Evolutionary conservation across 2,888 invertebrate species (phyloP).

Genomic region (Chaetoderma sp.): DNA sequence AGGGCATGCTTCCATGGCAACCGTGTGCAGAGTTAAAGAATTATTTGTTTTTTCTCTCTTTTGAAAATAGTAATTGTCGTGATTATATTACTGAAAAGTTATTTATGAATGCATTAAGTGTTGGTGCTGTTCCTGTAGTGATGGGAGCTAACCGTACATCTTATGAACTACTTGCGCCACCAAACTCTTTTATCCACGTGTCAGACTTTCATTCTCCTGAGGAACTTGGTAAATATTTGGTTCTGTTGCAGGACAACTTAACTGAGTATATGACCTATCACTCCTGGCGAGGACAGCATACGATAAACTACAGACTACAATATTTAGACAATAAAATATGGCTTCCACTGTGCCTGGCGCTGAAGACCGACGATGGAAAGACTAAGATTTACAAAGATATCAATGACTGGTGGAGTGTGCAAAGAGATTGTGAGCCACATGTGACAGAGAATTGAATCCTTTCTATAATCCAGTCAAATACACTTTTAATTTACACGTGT

Average conservation of each 20-base stretch:
- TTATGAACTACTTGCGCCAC: not conserved
- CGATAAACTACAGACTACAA: not conserved
- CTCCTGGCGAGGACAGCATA: not conserved
- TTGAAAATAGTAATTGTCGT: not conserved
- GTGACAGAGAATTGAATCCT: too few relatives aligned
- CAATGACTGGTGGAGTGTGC: too few relatives aligned
- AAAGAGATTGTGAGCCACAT: too few relatives aligned
- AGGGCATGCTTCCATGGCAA: not conserved
- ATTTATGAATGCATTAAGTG: not conserved
- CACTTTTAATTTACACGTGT: too few relatives aligned
- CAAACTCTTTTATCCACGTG: constrained; percentile 5
- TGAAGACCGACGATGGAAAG: not conserved
- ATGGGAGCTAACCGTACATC: not conserved
- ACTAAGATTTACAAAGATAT: too few relatives aligned
- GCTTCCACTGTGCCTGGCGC: not conserved
- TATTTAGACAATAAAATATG: not conserved
- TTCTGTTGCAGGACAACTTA: not conserved
- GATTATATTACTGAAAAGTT: constrained; percentile 7
- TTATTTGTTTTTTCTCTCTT: not conserved
- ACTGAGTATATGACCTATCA: constrained; percentile 1
- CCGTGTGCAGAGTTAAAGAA: not conserved
- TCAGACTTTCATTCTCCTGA: not conserved
- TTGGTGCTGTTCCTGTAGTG: constrained; percentile 2
- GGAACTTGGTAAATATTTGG: not conserved
- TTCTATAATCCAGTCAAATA: too few relatives aligned